These are phyloP conservation scores for Geotrypetes seraphini DNA, from an alignment of 2,797 vertebrate species.

Conservation along the genomic window DNA sequence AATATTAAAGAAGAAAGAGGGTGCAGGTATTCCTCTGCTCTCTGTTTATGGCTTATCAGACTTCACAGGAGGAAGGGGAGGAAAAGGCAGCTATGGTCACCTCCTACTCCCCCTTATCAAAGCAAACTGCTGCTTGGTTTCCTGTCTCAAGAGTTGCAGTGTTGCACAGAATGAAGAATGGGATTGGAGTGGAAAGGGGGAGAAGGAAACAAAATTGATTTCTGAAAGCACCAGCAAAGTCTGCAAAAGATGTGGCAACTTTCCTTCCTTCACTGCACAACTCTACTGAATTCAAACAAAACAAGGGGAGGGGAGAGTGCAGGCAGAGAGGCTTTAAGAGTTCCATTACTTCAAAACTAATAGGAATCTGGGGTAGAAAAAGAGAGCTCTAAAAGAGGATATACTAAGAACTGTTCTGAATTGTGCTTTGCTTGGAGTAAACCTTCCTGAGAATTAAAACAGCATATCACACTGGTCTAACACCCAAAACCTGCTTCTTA, in stretches of 20 bases:
- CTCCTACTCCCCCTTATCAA: slow-evolving; percentile 49
- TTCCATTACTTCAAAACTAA: no score
- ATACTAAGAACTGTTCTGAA: no score
- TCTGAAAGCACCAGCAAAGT: slow-evolving; percentile 33
- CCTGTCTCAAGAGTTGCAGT: slow-evolving; percentile 45
- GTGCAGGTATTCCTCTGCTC: neutral
- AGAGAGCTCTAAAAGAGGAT: no score
- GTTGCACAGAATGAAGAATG: slow-evolving; percentile 9
- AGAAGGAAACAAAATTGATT: slow-evolving; percentile 35
- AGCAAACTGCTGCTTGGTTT: slow-evolving; percentile 50
- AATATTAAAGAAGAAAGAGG: neutral
- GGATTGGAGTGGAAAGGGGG: no score
- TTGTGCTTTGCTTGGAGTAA: no score
- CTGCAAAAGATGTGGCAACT: slow-evolving; percentile 19
- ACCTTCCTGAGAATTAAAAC: no score
- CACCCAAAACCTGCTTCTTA: no score
- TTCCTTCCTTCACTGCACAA: slow-evolving; percentile 12
- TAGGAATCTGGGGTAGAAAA: no score
- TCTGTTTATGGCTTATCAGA: slow-evolving; percentile 15
- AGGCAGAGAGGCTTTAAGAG: no score
- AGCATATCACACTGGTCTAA: no score
- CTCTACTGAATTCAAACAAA: slow-evolving; percentile 8
- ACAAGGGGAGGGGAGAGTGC: no score
- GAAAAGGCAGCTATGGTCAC: slow-evolving; percentile 13
- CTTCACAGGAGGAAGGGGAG: slow-evolving; percentile 15